These are phyloP conservation scores for Leptodirus hochenwartii DNA, from an alignment of 2,888 invertebrate genomes.

Conservation along the genomic window DNA sequence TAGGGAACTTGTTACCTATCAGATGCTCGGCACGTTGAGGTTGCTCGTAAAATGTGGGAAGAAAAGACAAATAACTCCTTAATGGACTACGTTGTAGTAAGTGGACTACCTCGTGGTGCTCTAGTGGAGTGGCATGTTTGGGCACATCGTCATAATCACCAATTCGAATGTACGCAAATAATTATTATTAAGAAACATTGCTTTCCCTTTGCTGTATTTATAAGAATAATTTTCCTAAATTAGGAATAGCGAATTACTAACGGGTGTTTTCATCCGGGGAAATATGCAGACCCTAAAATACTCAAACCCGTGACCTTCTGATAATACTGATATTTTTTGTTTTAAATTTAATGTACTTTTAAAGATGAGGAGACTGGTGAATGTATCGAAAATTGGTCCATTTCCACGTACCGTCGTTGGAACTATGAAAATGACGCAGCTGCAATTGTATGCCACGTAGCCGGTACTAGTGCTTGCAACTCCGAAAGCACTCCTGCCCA, in stretches of 20 bases:
- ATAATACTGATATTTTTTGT: too few relatives aligned
- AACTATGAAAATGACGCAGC: constrained; percentile 79
- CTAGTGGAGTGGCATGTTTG: constrained; percentile 87
- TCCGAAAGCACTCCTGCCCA: too few relatives aligned
- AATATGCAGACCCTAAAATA: too few relatives aligned
- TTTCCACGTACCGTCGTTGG: constrained; percentile 70
- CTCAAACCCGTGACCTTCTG: too few relatives aligned
- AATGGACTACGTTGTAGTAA: constrained; percentile 72
- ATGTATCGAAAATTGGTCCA: constrained; percentile 55
- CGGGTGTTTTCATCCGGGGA: too few relatives aligned
- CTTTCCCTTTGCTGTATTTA: neutral
- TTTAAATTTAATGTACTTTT: constrained; percentile 11
- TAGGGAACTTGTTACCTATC: constrained; percentile 78
- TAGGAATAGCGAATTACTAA: too few relatives aligned
- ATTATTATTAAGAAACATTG: constrained; percentile 1
- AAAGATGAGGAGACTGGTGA: constrained; percentile 82
- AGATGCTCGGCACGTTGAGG: constrained; percentile 45
- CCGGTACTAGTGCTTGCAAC: too few relatives aligned
- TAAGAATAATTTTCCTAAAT: too few relatives aligned
- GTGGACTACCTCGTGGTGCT: constrained; percentile 60
- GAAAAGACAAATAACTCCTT: constrained; percentile 71
- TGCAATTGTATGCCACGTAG: constrained; percentile 66
- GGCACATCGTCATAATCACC: constrained; percentile 74
- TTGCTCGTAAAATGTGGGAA: constrained; percentile 66
- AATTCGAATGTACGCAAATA: constrained; percentile 58